Conservation (phyloP, 2,888 invertebrate species). For the Hololepta plana region DNA sequence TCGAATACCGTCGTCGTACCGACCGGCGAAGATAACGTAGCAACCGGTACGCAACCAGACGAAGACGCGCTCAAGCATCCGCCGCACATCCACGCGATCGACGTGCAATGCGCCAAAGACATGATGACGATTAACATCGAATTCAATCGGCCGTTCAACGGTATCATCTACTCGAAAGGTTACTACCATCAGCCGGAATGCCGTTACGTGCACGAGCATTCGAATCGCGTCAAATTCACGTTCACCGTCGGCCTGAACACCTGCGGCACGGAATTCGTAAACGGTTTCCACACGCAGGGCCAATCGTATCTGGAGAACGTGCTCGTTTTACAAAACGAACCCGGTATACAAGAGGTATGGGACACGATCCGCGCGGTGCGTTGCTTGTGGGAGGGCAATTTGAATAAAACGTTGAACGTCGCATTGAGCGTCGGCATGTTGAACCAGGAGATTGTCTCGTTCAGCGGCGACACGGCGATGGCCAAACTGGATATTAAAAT, state of each 20-base stretch:
- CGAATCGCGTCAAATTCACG: conserved; percentile 46
- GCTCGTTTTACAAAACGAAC: conserved; percentile 58
- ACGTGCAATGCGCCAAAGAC: conserved; percentile 62
- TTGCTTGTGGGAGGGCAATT: conserved; percentile 66
- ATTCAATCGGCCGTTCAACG: conserved; percentile 58
- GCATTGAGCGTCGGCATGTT: conserved; percentile 63
- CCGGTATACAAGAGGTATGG: conserved; percentile 60
- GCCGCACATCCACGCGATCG: conserved; percentile 56
- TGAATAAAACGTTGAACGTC: conserved; percentile 55
- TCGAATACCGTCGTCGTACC: conserved; percentile 3
- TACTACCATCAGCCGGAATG: conserved; percentile 49
- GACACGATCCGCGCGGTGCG: conserved; percentile 60
- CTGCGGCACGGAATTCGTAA: conserved; percentile 64
- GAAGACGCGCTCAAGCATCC: conserved; percentile 38
- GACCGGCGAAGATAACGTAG: conserved; percentile 2
- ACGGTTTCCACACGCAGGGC: conserved; percentile 56
- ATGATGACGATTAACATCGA: conserved; percentile 69
- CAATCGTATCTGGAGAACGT: conserved; percentile 67
- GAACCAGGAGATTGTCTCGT: conserved; percentile 63
- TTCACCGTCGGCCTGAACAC: conserved; percentile 58
- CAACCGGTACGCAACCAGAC: conserved; percentile 10
- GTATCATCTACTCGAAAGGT: conserved; percentile 67
- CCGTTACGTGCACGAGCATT: conserved; percentile 53
- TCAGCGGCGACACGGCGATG: conserved; percentile 70
- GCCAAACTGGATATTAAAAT: conserved; percentile 60